A percentile compares a stretch with the other conserved stretches of the same genome.
Conservation (phyloP, 2,113 vertebrate species). For the Salvelinus sp. region DNA sequence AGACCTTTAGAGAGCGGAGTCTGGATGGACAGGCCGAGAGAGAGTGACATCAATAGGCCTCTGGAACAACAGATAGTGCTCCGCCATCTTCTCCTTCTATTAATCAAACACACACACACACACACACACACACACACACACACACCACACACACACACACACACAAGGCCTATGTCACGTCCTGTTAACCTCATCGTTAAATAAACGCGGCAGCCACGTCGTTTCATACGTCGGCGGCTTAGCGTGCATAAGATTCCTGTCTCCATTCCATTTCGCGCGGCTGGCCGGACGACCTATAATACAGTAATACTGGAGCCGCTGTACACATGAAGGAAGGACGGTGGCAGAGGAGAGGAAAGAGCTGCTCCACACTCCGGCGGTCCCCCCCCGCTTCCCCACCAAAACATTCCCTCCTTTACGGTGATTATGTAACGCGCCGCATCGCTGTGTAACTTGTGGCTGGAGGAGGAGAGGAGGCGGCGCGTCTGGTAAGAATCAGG, state of each 20-base stretch:
- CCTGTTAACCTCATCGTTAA: slow-evolving; percentile 22
- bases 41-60: slow-evolving; percentile 11
- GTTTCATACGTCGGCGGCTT: slow-evolving; percentile 1
- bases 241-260: slow-evolving; percentile 11
- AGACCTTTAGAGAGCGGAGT: slow-evolving; percentile 17
- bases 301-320: not conserved
- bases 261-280: not conserved
- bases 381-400: slow-evolving; percentile 31
- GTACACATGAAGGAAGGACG: not conserved
- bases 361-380: slow-evolving; percentile 5
- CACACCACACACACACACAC: not conserved
- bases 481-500: slow-evolving; percentile 43
- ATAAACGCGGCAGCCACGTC: slow-evolving; percentile 22
- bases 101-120: not conserved
- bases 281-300: too few species aligned
- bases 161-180: slow-evolving; percentile 7
- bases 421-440: slow-evolving; percentile 67
- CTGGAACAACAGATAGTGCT: too few species aligned
- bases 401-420: slow-evolving; percentile 74
- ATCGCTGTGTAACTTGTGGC: slow-evolving; percentile 56
- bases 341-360: not conserved
- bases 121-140: not conserved
- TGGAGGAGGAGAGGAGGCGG: slow-evolving; percentile 22
- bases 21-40: slow-evolving; percentile 27
- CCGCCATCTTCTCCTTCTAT: not conserved